phyloP scores from a whole-genome alignment of 2,888 invertebrate species.

The Diadromus collaris region DNA sequence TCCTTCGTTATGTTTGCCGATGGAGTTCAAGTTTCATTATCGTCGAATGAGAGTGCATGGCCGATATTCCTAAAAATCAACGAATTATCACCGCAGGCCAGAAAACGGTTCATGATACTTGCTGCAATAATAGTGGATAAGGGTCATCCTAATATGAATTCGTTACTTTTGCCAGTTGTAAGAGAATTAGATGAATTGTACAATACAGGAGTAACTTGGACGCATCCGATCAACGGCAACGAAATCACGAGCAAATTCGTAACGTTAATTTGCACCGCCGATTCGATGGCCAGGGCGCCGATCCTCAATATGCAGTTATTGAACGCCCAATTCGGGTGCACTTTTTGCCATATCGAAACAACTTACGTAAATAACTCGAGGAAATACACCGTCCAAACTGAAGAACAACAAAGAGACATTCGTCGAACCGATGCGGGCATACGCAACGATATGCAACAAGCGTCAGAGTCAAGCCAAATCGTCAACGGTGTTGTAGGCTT shows the following conservation, averaged over 20 bases:
- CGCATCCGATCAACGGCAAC: neutral
- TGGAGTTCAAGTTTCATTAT: constrained; percentile 22
- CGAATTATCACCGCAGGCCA: constrained; percentile 23
- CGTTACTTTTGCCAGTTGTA: constrained; percentile 9
- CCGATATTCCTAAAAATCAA: constrained; percentile 25
- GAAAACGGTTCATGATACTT: constrained; percentile 38
- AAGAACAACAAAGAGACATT: neutral
- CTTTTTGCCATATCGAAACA: constrained; percentile 6
- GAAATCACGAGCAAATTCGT: constrained; percentile 42
- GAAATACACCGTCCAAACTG: constrained; percentile 1
- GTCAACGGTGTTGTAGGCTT: constrained; percentile 28
- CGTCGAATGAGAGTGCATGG: constrained; percentile 36
- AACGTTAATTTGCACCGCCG: constrained; percentile 25
- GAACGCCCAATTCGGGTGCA: constrained; percentile 23
- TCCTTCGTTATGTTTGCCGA: constrained; percentile 34
- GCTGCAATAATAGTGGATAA: constrained; percentile 46
- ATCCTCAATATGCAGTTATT: constrained; percentile 39
- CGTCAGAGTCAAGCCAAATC: neutral
- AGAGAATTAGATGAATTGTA: constrained; percentile 29
- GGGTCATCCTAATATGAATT: constrained; percentile 24
- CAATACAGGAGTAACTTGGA: constrained; percentile 41
- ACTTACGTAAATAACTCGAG: neutral
- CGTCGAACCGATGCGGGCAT: constrained; percentile 13
- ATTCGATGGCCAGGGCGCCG: constrained; percentile 30
- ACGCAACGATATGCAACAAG: constrained; percentile 24